A percentile compares a stretch with the other conserved stretches of the same genome.
Conservation (phyloP, 2,888 invertebrate genomes). For the Acholoe squamosa region DNA sequence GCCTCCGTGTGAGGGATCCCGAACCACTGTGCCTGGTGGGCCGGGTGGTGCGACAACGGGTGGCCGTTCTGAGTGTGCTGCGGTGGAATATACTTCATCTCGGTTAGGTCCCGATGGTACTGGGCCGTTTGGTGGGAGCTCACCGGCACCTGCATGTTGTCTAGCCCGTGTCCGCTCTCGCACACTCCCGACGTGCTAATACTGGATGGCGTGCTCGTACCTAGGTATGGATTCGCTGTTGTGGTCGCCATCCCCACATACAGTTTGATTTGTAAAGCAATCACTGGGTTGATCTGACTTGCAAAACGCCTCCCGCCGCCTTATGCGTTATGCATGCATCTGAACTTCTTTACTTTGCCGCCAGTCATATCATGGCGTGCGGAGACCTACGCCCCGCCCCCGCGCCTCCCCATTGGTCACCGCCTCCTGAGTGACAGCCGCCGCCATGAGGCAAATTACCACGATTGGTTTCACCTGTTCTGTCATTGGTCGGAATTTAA, state of each 20-base stretch:
- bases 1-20: slow-evolving; percentile 64
- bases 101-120: slow-evolving; percentile 85
- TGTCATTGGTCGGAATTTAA: slow-evolving; percentile 69
- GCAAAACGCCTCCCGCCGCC: slow-evolving; percentile 75
- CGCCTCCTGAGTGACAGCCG: slow-evolving; percentile 76
- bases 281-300: slow-evolving; percentile 74
- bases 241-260: slow-evolving; percentile 91
- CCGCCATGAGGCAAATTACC: slow-evolving; percentile 74
- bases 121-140: slow-evolving; percentile 75
- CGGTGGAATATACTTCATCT: slow-evolving; percentile 87
- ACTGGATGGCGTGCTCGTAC: slow-evolving; percentile 87
- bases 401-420: slow-evolving; percentile 74
- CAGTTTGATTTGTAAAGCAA: slow-evolving; percentile 67
- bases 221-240: slow-evolving; percentile 90
- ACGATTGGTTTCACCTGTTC: slow-evolving; percentile 67
- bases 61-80: slow-evolving; percentile 66
- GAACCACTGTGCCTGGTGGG: slow-evolving; percentile 66
- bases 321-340: slow-evolving; percentile 87
- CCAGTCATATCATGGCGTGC: slow-evolving; percentile 73
- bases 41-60: slow-evolving; percentile 63
- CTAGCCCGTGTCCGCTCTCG: slow-evolving; percentile 82
- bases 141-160: slow-evolving; percentile 80
- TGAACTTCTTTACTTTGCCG: slow-evolving; percentile 73
- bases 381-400: slow-evolving; percentile 61
- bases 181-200: slow-evolving; percentile 87